Base-by-base conservation (phyloP, 2,113 vertebrate species). In the Tachuris rubrigastra region DNA sequence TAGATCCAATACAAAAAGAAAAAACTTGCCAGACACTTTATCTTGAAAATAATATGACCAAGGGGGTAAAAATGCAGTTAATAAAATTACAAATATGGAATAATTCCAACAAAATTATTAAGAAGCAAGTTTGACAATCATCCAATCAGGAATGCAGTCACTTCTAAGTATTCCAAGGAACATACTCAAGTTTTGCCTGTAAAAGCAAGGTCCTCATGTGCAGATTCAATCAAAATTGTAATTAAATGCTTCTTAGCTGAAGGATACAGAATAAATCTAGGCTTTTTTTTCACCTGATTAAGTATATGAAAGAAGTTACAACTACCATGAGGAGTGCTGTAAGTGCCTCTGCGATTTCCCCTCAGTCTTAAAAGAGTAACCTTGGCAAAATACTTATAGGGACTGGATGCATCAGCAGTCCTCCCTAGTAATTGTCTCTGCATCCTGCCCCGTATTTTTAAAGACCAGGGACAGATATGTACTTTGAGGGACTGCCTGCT, bases 351-450 rank as follows among this genome's bases (percentile, higher is more conserved):
- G 28, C 1, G 1, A 24, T 41, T 79, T 92, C 19, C 5, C 8
- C 37, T 21, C 8, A 5, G 37, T 65, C 23, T 30, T 3, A 2
- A 0, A 50, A 0, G 31, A 76, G 19, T 24, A 88, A 68, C 6
- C 31, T 21, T 52, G 23, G 16, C 21, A 37, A 85, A 76, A 21
- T 12, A 28, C n/a, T 52, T 66, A 19, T 2, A 12, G 9, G 37
- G 12, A 41, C 46, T 31, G 20, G 12, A 33, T 80, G 44, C 12
- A 35, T 73, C 50, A 90, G 25, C 23, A 17, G 9, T 65, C 83
- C 24, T 68, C 6, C 33, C 9, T 23, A 4, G 30, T 25, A 75
- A 8, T 39, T 75, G 22, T 9, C 16, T 78, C 24, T 73, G 39
- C 7, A 60, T 73, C 14, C 46, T 80, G 7, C 31, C 8, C 62